Conservation (phyloP, 2,113 vertebrate genomes). For the Pedionomus torquatus region DNA sequence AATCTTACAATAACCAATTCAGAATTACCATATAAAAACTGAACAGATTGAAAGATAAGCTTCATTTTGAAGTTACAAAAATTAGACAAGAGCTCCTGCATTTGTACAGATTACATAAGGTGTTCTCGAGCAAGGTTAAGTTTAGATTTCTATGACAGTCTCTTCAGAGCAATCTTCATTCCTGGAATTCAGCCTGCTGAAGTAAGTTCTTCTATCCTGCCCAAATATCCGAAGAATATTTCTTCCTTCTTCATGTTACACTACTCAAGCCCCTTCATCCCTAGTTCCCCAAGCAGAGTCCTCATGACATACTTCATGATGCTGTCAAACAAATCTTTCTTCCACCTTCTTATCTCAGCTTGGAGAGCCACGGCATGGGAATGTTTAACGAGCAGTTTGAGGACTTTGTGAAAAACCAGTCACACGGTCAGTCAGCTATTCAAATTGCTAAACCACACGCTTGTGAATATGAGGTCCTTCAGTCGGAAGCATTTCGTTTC, state of each 20-base stretch:
- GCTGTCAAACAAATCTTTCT: background rate
- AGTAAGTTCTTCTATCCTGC: conserved; percentile 28
- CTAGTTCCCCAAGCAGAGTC: background rate
- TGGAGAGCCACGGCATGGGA: background rate
- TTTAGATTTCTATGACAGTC: background rate
- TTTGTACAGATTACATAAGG: background rate
- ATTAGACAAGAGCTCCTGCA: background rate
- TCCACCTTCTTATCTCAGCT: background rate
- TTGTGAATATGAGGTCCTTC: background rate
- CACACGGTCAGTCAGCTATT: background rate
- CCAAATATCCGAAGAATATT: background rate
- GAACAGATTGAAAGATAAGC: background rate
- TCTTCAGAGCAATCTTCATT: background rate
- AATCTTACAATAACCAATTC: background rate
- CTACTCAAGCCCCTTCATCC: background rate
- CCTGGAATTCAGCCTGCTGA: conserved; percentile 11
- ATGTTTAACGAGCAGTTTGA: background rate
- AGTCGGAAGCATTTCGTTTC: background rate
- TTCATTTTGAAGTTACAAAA: background rate
- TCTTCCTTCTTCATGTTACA: background rate
- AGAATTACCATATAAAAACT: background rate
- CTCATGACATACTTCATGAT: background rate
- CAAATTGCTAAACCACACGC: background rate
- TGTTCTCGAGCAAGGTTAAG: background rate
- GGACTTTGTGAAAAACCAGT: background rate